Base-by-base conservation (phyloP, 2,888 invertebrate species). In the Rhagium mordax region DNA sequence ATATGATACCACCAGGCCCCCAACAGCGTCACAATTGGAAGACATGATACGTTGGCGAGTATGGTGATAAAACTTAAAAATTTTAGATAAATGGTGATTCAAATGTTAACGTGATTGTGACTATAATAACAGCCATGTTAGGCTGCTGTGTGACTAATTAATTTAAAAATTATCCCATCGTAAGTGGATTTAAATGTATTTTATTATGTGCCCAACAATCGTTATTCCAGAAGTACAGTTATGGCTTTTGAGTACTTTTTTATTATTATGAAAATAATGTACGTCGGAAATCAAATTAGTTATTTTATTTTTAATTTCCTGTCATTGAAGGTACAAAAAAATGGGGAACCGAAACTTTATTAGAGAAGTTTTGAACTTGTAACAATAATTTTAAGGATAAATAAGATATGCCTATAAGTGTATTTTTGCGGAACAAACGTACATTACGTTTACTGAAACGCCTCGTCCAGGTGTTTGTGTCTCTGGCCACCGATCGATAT, bases 1-100 rank as follows among this genome's bases (percentile, higher is more conserved):
- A 98, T 88, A 97, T 98, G 97, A 96, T 98, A 84, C 96, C 97
- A 70, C 92, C 90, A 74, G 88, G 89, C 71, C 87, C 89, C 21
- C 89, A 88, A 18, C 90, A 90, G 79, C 89, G 89, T 76, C 90
- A 91, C 85, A 91, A 91, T 82, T 91, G 91, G 91, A 91, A 91
- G 84, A 91, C 91, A 89, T 91, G 91, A 91, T 78, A 74, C 74
- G 68, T 66, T 66, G 71, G 62, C 41, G 73, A 57, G 48, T 61
- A 71, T 33, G 61, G 68, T 72, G 74, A 76, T 74, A 77, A 73
- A 68, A 74, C 71, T 69, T 67, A 57, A 57, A 21, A 67, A 41
- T 67, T 67, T 21, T 67, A 67, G 67, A 65, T 67, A 74, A 71
- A 69, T 72, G 67, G 72, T 76, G 72, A 77, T 75, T 57, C 24